Evolutionary conservation across 2,797 vertebrate species (phyloP), one percentile per base, ranked within the genome.

Genomic region (Esox masquinongy): DNA sequence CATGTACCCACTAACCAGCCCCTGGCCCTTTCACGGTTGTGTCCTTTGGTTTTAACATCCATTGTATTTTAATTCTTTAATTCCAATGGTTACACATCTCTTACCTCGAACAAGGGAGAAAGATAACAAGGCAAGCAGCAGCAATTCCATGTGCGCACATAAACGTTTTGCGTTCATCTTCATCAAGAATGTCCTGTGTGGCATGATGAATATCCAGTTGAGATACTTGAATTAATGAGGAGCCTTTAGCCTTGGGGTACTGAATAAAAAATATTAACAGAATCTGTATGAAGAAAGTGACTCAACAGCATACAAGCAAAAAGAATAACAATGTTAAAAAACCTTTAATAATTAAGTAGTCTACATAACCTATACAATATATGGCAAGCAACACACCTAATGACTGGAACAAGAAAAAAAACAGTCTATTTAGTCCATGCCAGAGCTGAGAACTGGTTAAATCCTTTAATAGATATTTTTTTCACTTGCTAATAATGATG

Each of bases 31-130:
- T 14, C 43, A 5, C 56, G 14, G 56, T 26, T 61, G 9, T 24
- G 11, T 11, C 56, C 0, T 61, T 61, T 26, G n/a, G 22, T 14
- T 61, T 61, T 24, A 61, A 61, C 56, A 61, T 61, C 51, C 51
- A 56, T n/a, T 59, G 29, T 39, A 39, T 12, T 56, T 56, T 22
- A 24, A 61, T 5, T 24, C 9, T 22, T 59, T 59, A 61, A 61
- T n/a, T n/a, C 56, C 6, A 22, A 9, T 5, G 5, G 12, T 14
- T 22, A 24, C 24, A 9, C 11, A 14, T 49, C 39, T 39, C 68
- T 69, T 69, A 69, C 68, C 68, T 22, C n/a, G 9, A 24, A 69
- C 68, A 22, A 22, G 24, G 17, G 68, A 69, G 43, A 69, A 24
- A 4, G 68, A 69, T 39, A 49, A 39, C 11, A 39, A 24, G 19